phyloP scores from a whole-genome alignment of 2,797 vertebrate genomes.

The Amphiprion clarkii region DNA sequence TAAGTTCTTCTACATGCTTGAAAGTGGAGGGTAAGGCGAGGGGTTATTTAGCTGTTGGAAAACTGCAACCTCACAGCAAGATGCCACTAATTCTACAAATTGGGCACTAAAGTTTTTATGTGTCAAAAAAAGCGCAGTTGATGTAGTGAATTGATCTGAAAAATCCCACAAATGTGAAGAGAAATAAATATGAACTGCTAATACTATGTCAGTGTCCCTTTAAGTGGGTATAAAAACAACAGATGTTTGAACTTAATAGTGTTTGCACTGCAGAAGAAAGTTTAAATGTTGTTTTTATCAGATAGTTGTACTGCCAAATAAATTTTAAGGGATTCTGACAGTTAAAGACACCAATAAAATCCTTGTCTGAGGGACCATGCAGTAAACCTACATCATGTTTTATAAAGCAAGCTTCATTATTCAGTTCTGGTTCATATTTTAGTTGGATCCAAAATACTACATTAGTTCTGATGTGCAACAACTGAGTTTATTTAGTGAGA shows the following conservation, averaged over 20 bases:
- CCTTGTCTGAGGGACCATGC: background rate
- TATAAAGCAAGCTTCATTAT: background rate
- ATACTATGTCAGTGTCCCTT: background rate
- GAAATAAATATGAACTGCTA: background rate
- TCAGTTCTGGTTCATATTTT: background rate
- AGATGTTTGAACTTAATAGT: background rate
- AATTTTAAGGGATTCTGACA: background rate
- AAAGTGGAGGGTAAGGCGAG: no score
- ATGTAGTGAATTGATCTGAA: background rate
- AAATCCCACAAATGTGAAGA: background rate
- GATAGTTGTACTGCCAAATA: background rate
- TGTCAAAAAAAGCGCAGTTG: background rate
- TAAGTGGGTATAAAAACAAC: background rate
- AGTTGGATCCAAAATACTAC: constrained; percentile 6
- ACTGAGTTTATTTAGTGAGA: constrained; percentile 19
- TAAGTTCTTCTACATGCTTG: no score
- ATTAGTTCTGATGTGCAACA: constrained; percentile 30
- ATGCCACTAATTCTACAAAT: no score
- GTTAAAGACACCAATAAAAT: background rate
- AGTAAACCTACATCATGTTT: background rate
- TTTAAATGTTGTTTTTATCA: background rate
- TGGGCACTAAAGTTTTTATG: no score
- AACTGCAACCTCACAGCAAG: no score
- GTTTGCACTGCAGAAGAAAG: background rate
- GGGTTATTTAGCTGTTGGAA: no score